phyloP scores from a whole-genome alignment of 2,888 invertebrate species.

The Luperina nickerlii region DNA sequence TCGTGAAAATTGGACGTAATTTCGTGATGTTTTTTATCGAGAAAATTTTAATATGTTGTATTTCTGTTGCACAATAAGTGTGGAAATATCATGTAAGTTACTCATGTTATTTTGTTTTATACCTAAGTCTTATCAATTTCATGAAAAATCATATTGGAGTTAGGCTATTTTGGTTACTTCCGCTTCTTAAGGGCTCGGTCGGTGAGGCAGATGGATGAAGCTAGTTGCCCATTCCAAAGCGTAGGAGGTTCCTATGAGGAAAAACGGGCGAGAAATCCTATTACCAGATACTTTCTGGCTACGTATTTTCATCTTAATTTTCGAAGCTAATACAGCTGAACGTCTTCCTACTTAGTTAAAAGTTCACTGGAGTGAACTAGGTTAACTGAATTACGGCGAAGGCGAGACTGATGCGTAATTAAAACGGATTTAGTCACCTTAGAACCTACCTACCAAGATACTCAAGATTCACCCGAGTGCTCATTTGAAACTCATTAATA shows the following conservation, averaged over 20 bases:
- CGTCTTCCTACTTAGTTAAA: conserved; percentile 18
- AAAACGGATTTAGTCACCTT: conserved; percentile 39
- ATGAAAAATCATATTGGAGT: no score
- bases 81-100: no score
- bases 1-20: no score
- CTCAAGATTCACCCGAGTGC: not conserved
- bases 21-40: no score
- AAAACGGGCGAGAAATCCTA: not conserved
- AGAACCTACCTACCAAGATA: not conserved
- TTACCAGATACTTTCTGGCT: not conserved
- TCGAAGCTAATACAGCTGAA: no score
- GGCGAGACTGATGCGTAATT: conserved; percentile 39
- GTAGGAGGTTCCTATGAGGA: not conserved
- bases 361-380: conserved; percentile 35
- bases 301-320: not conserved
- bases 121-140: no score
- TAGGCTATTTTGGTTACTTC: no score
- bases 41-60: no score
- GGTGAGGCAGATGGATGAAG: not conserved
- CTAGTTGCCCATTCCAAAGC: not conserved
- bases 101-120: no score
- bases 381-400: conserved; percentile 52
- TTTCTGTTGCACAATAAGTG: no score
- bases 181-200: not conserved
- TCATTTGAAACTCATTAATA: conserved; percentile 10